phyloP scores from a whole-genome alignment of 2,797 vertebrate species.

The Rousettus madagascariensis region DNA sequence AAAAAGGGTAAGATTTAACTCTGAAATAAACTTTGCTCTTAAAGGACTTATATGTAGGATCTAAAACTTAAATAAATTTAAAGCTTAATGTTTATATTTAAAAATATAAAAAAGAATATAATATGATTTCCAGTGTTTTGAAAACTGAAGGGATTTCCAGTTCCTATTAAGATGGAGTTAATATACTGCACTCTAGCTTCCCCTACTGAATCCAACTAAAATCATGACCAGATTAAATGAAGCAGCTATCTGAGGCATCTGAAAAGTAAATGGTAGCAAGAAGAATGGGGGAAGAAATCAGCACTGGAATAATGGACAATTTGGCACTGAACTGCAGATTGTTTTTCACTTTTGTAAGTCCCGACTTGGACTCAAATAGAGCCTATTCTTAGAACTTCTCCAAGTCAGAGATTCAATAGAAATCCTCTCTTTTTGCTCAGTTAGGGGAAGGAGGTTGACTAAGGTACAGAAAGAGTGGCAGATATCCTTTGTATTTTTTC shows the following conservation, averaged over 20 bases:
- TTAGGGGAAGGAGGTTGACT: not conserved
- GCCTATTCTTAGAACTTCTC: not conserved
- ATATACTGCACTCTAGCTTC: not conserved
- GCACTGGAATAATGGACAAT: not conserved
- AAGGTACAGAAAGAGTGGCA: not conserved
- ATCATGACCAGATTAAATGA: not conserved
- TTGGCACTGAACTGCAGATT: not conserved
- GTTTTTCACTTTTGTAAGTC: not conserved
- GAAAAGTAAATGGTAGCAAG: not conserved
- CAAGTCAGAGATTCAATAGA: not conserved
- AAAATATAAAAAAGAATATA: not conserved
- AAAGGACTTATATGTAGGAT: not conserved
- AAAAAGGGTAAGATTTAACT: not conserved
- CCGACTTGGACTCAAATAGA: not conserved
- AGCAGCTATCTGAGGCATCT: not conserved
- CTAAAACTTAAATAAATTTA: not conserved
- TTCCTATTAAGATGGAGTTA: not conserved
- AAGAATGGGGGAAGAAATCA: not conserved
- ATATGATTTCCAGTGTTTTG: not conserved
- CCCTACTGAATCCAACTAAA: not conserved
- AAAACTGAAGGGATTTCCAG: not conserved
- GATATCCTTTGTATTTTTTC: not conserved
- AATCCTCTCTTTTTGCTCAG: not conserved
- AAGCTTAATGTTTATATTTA: constrained; percentile 11
- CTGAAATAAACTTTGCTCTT: not conserved